These are phyloP conservation scores for Melanotaenia pygmaea DNA, from an alignment of 2,797 vertebrate species.

Conservation along the genomic window DNA sequence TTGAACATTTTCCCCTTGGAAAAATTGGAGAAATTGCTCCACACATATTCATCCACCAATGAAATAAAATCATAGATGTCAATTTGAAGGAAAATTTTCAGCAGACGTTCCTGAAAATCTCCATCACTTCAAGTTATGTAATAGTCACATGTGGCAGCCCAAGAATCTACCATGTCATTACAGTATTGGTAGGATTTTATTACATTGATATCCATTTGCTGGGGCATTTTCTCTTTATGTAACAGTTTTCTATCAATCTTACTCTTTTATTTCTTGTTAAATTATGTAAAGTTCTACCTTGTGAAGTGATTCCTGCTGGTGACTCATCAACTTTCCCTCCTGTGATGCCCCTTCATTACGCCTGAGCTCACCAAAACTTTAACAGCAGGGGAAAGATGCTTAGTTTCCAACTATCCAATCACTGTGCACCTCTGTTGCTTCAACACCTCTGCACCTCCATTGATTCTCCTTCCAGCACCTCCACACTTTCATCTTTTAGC, in stretches of 20 bases:
- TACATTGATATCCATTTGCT: not conserved
- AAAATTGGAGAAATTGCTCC: too few relatives aligned
- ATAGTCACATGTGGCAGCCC: not conserved
- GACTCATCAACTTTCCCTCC: conserved; percentile 1
- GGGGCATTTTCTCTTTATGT: not conserved
- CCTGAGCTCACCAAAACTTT: conserved; percentile 9
- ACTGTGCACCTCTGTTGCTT: conserved; percentile 4
- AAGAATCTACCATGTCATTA: not conserved
- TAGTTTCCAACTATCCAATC: conserved; percentile 34
- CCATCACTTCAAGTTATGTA: not conserved
- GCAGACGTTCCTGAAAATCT: not conserved
- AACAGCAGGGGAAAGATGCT: not conserved
- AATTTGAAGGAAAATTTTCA: not conserved
- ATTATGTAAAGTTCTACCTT: conserved; percentile 14
- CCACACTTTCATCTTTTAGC: conserved; percentile 23
- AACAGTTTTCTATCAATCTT: not conserved
- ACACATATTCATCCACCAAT: not conserved
- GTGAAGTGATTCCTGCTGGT: not conserved
- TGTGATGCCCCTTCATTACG: conserved; percentile 7
- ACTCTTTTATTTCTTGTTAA: conserved; percentile 8
- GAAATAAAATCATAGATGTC: not conserved
- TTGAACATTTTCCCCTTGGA: too few relatives aligned
- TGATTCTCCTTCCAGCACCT: conserved; percentile 25
- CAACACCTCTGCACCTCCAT: conserved; percentile 36
- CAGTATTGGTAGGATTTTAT: conserved; percentile 2